These are phyloP conservation scores for Lasius platythorax DNA, from an alignment of 2,888 invertebrate genomes.

Conservation along the genomic window DNA sequence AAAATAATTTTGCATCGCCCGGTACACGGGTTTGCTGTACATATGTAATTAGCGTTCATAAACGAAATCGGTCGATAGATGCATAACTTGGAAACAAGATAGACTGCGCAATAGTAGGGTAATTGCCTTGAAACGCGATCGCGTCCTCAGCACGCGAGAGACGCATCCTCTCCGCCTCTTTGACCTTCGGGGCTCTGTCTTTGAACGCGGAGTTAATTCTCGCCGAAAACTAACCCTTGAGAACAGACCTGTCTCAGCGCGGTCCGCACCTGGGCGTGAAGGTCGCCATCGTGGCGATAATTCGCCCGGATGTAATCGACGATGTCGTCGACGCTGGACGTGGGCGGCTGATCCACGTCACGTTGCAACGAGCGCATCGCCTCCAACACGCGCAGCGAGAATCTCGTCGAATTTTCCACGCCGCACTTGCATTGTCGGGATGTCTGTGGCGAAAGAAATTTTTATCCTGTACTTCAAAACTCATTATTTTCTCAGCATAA, in stretches of 20 bases:
- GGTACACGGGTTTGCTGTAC: constrained; percentile 58
- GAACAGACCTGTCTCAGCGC: constrained; percentile 72
- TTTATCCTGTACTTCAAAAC: neutral
- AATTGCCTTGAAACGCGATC: constrained; percentile 69
- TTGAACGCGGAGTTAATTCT: neutral
- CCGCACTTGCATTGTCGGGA: constrained; percentile 51
- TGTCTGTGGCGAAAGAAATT: constrained; percentile 15
- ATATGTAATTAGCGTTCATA: constrained; percentile 65
- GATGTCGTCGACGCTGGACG: constrained; percentile 71
- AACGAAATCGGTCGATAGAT: constrained; percentile 69
- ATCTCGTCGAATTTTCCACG: constrained; percentile 71
- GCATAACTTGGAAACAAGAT: constrained; percentile 61
- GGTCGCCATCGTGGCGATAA: constrained; percentile 75
- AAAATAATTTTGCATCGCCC: constrained; percentile 42
- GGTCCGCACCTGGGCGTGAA: constrained; percentile 78
- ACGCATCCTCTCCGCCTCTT: constrained; percentile 54
- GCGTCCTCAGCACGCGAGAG: constrained; percentile 63
- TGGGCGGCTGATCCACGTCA: constrained; percentile 45
- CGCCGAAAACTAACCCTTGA: constrained; percentile 75
- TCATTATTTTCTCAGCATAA: neutral
- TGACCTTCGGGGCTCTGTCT: constrained; percentile 17
- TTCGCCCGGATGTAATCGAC: constrained; percentile 70
- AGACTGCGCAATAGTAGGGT: constrained; percentile 53
- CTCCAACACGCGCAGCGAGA: constrained; percentile 77
- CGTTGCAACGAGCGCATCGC: constrained; percentile 75